Conservation (phyloP, 2,888 invertebrate genomes). For the Aricia artaxerxes region DNA sequence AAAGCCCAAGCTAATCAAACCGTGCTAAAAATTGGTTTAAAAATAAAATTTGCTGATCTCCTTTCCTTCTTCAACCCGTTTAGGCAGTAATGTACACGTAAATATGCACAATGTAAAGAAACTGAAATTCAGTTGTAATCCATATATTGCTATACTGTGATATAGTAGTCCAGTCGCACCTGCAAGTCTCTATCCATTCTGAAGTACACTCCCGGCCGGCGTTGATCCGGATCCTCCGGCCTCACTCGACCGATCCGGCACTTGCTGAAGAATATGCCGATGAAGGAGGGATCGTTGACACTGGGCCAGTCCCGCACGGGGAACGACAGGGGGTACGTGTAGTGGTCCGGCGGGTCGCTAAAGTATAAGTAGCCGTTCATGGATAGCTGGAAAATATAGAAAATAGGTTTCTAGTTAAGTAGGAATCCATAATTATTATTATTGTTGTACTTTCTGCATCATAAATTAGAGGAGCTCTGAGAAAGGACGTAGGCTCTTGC, state of each 20-base stretch:
- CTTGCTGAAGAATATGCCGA: constrained; percentile 95
- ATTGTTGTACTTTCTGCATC: too few relatives aligned
- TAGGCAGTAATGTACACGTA: too few relatives aligned
- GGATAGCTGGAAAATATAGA: constrained; percentile 80
- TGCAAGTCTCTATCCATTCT: constrained; percentile 81
- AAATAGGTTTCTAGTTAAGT: too few relatives aligned
- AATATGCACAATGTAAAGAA: background rate
- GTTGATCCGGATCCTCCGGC: constrained; percentile 86
- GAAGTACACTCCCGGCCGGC: constrained; percentile 91
- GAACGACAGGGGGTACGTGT: constrained; percentile 91
- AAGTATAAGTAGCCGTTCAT: constrained; percentile 93
- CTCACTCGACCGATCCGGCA: constrained; percentile 89
- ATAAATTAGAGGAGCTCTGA: too few relatives aligned
- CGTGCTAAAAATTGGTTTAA: too few relatives aligned
- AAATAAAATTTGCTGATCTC: too few relatives aligned
- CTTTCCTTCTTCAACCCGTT: too few relatives aligned
- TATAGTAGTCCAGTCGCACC: constrained; percentile 46
- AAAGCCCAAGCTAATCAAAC: too few relatives aligned
- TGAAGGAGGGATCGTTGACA: constrained; percentile 94
- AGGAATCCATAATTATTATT: too few relatives aligned
- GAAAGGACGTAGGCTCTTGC: too few relatives aligned
- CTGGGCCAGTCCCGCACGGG: constrained; percentile 93
- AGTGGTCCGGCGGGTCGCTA: constrained; percentile 93
- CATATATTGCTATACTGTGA: too few relatives aligned
- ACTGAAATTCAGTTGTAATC: background rate